Base-by-base conservation (phyloP, 2,797 vertebrate species). In the Esox masquinongy region DNA sequence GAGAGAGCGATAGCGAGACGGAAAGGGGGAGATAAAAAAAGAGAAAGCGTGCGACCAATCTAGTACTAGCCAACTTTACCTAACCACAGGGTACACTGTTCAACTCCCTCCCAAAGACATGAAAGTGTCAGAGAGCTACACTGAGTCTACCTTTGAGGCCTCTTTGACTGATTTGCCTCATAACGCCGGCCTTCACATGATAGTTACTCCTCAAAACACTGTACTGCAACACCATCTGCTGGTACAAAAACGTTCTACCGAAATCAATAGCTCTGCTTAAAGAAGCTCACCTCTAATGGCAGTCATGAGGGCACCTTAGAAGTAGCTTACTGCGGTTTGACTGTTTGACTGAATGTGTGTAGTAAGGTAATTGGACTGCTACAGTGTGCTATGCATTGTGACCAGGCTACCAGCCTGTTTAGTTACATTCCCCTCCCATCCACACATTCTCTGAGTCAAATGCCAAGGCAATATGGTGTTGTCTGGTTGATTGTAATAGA, bases 191-290 rank as follows among this genome's bases (percentile, higher is more conserved):
- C 1, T 24, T 61, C n/a, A 14, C n/a, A 3, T 26, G 56, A 61
- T 61, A 12, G 56, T 26, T 12, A 24, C 22, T 24, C 56, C 56
- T 61, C n/a, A 61, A 61, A 61, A 61, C 56, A 61, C 74, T 75
- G 78, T 77, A 26, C 74, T 73, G 82, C 78, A 73, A 15, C 29
- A 24, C 87, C 89, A 90, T 80, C 92, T 91, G 29, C 67, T 87
- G 91, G 86, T 43, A 22, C n/a, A 9, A 43, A 68, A 43, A 68
- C 7, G 11, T 24, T 24, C 22, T 4, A 61, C 11, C 9, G 22
- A 24, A 24, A 24, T 61, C 56, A 61, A 22, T 24, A 61, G 56
- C 9, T 61, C 56, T 61, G 56, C n/a, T 24, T 12, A 61, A 61
- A 26, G 3, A 4, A 24, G n/a, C n/a, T 61, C 19, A 17, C 9